phyloP scores from a whole-genome alignment of 2,113 vertebrate genomes.

The Emydocephalus ijimae region DNA sequence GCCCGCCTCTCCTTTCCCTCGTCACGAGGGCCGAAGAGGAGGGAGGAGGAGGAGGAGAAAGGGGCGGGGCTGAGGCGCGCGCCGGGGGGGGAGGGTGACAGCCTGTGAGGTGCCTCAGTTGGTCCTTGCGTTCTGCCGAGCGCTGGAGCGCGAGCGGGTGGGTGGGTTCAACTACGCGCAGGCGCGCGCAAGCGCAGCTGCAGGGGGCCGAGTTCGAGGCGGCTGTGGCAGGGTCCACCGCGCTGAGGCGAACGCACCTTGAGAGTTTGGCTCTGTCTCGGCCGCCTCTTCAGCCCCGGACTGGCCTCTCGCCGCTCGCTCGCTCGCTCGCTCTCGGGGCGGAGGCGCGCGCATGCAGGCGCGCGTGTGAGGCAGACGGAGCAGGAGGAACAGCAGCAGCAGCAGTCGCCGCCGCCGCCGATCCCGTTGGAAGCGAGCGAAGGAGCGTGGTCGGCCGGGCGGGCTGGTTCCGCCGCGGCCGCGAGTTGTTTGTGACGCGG shows the following conservation, averaged over 20 bases:
- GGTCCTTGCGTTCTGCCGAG: background rate
- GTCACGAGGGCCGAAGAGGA: background rate
- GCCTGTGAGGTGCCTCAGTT: background rate
- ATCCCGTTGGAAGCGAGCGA: background rate
- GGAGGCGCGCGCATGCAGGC: constrained; percentile 9
- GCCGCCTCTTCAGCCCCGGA: background rate
- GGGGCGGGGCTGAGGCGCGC: background rate
- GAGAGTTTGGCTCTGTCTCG: background rate
- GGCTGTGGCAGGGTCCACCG: no score
- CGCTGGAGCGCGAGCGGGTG: no score
- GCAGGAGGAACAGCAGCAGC: no score
- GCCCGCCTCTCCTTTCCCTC: background rate
- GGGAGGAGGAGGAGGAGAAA: background rate
- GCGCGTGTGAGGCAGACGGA: background rate
- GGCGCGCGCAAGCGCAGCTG: background rate
- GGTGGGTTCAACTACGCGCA: background rate
- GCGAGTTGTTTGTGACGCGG: constrained; percentile 56
- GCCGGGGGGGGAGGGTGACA: no score
- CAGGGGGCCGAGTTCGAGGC: background rate
- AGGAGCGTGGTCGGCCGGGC: background rate
- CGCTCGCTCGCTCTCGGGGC: background rate
- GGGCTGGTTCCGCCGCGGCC: constrained; percentile 8
- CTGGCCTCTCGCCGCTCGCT: background rate
- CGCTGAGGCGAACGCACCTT: background rate
- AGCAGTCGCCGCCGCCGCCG: background rate